These are phyloP conservation scores for Mamestra configurata DNA, from an alignment of 1,140 invertebrate species.

Conservation along the genomic window DNA sequence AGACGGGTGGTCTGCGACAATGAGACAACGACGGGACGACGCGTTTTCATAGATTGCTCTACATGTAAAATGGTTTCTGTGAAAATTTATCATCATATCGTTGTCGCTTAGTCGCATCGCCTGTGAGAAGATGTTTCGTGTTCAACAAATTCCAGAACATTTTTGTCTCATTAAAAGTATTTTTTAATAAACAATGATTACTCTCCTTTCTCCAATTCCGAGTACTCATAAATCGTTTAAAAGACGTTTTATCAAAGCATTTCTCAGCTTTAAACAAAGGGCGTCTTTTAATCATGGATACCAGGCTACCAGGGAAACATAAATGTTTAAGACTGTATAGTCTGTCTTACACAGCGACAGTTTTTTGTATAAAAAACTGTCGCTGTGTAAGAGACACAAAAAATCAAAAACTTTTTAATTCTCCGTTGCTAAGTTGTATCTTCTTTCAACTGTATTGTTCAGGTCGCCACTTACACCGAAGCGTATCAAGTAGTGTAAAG, in stretches of 20 bases:
- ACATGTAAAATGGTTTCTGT: too few relatives aligned
- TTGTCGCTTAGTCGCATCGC: too few relatives aligned
- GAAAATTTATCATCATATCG: too few relatives aligned
- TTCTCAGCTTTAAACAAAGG: conserved; percentile 20
- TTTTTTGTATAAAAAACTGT: not conserved
- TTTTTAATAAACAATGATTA: not conserved
- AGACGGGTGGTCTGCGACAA: too few relatives aligned
- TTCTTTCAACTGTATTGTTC: conserved; percentile 30
- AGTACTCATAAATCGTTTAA: conserved; percentile 3
- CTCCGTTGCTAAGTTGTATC: conserved; percentile 44
- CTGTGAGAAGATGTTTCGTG: too few relatives aligned
- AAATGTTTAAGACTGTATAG: not conserved
- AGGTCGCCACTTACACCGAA: conserved; percentile 47
- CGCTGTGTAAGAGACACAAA: conserved; percentile 31
- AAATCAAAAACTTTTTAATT: conserved; percentile 56
- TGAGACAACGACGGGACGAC: too few relatives aligned
- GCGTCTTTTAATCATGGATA: conserved; percentile 12
- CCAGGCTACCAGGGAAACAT: not conserved
- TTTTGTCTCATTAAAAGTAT: not conserved
- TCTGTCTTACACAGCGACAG: too few relatives aligned
- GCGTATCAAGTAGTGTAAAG: conserved; percentile 9
- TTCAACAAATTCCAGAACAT: not conserved
- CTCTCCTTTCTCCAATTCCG: not conserved
- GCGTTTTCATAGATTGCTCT: too few relatives aligned
- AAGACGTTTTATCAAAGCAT: conserved; percentile 11